These are phyloP conservation scores for Dendrophyllia cribrosa DNA, from an alignment of 64 coral and sea anemone genomes.

Conservation along the genomic window DNA sequence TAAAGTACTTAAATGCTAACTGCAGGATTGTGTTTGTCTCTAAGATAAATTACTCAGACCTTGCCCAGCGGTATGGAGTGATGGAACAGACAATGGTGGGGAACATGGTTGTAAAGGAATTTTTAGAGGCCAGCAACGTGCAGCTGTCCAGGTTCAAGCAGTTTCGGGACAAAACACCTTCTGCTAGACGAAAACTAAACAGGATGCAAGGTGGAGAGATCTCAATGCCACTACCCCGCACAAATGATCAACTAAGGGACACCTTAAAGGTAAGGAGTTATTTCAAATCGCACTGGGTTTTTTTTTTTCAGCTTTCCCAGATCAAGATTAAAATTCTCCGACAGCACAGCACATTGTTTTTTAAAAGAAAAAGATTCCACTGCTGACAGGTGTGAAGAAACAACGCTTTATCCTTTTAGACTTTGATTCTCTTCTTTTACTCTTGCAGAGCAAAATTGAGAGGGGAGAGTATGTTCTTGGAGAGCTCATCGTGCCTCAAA, in stretches of 20 bases:
- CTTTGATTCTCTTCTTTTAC: not conserved
- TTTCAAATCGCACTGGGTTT: no score
- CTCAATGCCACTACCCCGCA: conserved; percentile 17
- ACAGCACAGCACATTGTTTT: no score
- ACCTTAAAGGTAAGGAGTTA: conserved; percentile 15
- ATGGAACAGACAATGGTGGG: conserved; percentile 37
- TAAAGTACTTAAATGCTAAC: no score
- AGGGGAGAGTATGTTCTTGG: conserved; percentile 57
- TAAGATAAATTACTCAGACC: conserved; percentile 62
- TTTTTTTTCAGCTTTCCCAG: no score
- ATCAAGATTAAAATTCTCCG: no score
- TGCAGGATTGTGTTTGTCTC: conserved; percentile 2
- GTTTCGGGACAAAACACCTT: conserved; percentile 7
- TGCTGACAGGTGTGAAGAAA: no score
- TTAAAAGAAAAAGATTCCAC: no score
- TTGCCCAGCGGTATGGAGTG: conserved; percentile 47
- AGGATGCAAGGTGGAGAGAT: conserved; percentile 61
- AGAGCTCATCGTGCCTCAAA: conserved; percentile 52
- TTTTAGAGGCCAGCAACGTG: conserved; percentile 22
- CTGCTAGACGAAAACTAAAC: conserved; percentile 17
- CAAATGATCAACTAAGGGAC: conserved; percentile 52
- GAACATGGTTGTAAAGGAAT: conserved; percentile 51
- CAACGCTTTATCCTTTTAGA: not conserved
- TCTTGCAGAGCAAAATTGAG: conserved; percentile 18
- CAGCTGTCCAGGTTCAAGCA: conserved; percentile 50